Percentiles rank a stretch among this genome's conserved stretches.
These are phyloP conservation scores for Capitulum mitella DNA, from an alignment of 2,888 invertebrate genomes.

Conservation along the genomic window DNA sequence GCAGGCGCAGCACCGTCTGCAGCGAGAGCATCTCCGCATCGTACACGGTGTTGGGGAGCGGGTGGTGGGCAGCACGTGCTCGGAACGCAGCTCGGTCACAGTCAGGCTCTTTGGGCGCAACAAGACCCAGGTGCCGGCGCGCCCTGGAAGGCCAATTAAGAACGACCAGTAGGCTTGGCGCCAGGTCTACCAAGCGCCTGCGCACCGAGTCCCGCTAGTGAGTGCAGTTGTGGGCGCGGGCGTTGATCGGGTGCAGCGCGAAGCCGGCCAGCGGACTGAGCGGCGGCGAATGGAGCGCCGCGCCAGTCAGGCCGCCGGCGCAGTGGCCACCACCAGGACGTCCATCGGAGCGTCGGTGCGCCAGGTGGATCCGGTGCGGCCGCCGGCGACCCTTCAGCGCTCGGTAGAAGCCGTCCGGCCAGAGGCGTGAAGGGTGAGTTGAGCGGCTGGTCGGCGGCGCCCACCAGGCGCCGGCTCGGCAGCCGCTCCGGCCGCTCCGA, in stretches of 20 bases:
- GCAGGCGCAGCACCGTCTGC: slow-evolving; percentile 34
- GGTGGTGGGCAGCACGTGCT: slow-evolving; percentile 68
- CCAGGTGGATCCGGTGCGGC: background rate
- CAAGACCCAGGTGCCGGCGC: too few relatives aligned
- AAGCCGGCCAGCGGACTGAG: slow-evolving; percentile 47
- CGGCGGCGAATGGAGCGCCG: background rate
- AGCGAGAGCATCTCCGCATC: slow-evolving; percentile 64
- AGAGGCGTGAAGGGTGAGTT: slow-evolving; percentile 65
- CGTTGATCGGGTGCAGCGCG: slow-evolving; percentile 53
- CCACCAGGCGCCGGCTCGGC: slow-evolving; percentile 58
- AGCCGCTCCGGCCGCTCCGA: slow-evolving; percentile 51
- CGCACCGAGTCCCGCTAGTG: slow-evolving; percentile 67
- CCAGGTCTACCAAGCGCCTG: slow-evolving; percentile 68
- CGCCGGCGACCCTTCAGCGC: slow-evolving; percentile 51
- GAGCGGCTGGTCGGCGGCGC: slow-evolving; percentile 56
- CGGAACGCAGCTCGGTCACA: slow-evolving; percentile 61
- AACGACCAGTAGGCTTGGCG: too few relatives aligned
- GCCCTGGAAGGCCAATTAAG: too few relatives aligned
- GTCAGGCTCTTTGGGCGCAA: too few relatives aligned
- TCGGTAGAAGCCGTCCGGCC: slow-evolving; percentile 64
- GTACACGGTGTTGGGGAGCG: slow-evolving; percentile 65
- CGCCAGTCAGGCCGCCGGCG: background rate
- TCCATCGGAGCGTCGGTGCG: too few relatives aligned
- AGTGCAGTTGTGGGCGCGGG: slow-evolving; percentile 66
- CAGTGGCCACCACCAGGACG: background rate